Base-by-base conservation (phyloP, 2,888 invertebrate species). In the Netelia virgata region DNA sequence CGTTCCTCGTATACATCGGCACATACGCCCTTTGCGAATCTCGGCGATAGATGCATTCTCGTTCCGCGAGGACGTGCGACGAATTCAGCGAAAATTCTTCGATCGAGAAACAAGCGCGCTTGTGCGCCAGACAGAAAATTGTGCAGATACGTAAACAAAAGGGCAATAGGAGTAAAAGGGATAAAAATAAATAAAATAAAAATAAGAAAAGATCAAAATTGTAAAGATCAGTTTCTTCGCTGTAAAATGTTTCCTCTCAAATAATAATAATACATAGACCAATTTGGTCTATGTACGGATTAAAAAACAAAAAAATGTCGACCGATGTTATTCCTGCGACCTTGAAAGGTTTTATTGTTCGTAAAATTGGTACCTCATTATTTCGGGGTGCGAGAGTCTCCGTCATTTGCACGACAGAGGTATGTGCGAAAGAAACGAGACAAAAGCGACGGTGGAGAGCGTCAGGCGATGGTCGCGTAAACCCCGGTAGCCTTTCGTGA, bases 401-500 rank as follows among this genome's bases (percentile, higher is more conserved):
- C 70, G 64, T 81, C 73, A 84, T 76, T 68, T 69, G 64, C 59
- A 55, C 41, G 70, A 74, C 57, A 74, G 70, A 50, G 66, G 59
- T 63, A 43, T 36, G 18, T 57, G 16, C 61, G 28, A 14, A 16
- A 55, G 18, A 23, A 6, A 43, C 18, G 47, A 14, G 18, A 61
- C 28, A 66, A 18, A n/a, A 61, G 80, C 55, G 18, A 20, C 28
- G 28, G 3, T 28, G 28, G 28, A 57, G 47, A 36, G 64, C 74
- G 3, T 41, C 11, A 28, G 50, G 61, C 75, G 82, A 82, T 61
- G 28, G 79, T 57, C 20, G 57, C 50, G 68, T 61, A 64, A 86
- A 61, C n/a, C 79, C 28, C 77, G 76, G 84, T 87, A 85, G 88
- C 86, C 84, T 91, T 90, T 88, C 88, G 81, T 82, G 90, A 91